A percentile compares a stretch with the other conserved stretches of the same genome.
phyloP scores from a whole-genome alignment of 1,140 invertebrate genomes.

The Procambarus clarkii region DNA sequence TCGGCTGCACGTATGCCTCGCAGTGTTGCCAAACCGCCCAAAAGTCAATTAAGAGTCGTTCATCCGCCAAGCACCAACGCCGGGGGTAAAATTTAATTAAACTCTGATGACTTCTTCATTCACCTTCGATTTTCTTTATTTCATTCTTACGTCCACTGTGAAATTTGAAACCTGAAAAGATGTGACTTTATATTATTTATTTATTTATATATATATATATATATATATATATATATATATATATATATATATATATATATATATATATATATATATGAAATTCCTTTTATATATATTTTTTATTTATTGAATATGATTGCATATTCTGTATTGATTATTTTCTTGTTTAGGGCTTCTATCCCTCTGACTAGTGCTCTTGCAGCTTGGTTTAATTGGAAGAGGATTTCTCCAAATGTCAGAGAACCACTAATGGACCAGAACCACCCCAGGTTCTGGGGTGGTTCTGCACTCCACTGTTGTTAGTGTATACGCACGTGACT shows the following conservation, averaged over 20 bases:
- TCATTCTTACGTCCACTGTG: neutral
- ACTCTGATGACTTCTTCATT: slow-evolving; percentile 37
- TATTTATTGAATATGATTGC: too few relatives aligned
- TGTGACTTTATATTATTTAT: neutral
- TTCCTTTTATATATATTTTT: too few relatives aligned
- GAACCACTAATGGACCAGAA: too few relatives aligned
- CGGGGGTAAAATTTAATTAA: slow-evolving; percentile 69
- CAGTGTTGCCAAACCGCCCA: slow-evolving; percentile 69
- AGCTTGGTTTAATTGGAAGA: too few relatives aligned
- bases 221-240: slow-evolving; percentile 2
- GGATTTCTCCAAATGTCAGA: too few relatives aligned
- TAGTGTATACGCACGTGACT: too few relatives aligned
- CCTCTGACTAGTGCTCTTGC: too few relatives aligned
- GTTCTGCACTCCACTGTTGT: too few relatives aligned
- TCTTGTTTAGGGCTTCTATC: too few relatives aligned
- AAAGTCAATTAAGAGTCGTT: slow-evolving; percentile 71
- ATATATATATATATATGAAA: neutral
- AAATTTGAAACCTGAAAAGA: neutral
- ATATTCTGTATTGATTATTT: too few relatives aligned
- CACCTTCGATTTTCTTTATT: slow-evolving; percentile 21
- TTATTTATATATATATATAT: neutral
- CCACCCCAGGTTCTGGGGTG: too few relatives aligned
- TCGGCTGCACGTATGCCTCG: slow-evolving; percentile 68
- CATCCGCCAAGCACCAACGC: slow-evolving; percentile 68
- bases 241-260: neutral